Evolutionary conservation across 2,113 vertebrate genomes (phyloP).

Genomic region (Catharus minimus): DNA sequence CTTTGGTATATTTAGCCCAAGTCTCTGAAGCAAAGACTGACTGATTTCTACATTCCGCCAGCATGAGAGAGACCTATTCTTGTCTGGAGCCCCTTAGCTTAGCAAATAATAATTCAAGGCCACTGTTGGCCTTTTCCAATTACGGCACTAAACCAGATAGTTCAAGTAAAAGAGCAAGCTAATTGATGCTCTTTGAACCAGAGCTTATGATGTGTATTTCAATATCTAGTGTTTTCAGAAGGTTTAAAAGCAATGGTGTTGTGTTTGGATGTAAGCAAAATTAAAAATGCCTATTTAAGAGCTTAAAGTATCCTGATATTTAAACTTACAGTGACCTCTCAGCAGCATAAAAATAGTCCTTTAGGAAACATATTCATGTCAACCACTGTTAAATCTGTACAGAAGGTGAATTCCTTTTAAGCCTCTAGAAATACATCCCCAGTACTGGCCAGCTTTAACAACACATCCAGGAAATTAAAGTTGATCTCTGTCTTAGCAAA

Average conservation of each 20-base stretch:
- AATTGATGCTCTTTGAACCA: constrained; percentile 52
- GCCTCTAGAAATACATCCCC: constrained; percentile 13
- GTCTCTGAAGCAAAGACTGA: not conserved
- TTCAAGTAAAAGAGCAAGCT: constrained; percentile 34
- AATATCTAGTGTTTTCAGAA: not conserved
- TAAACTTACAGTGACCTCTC: constrained; percentile 42
- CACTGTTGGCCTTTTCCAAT: constrained; percentile 20
- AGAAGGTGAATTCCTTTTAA: constrained; percentile 31
- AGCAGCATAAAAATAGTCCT: constrained; percentile 29
- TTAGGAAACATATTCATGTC: constrained; percentile 29
- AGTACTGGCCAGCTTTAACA: not conserved
- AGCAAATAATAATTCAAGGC: constrained; percentile 36
- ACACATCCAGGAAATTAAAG: constrained; percentile 23
- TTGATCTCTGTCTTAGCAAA: constrained; percentile 25
- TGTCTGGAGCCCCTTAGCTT: constrained; percentile 22
- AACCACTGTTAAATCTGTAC: constrained; percentile 26
- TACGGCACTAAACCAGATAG: not conserved
- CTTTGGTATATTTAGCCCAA: not conserved
- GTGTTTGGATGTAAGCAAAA: constrained; percentile 20
- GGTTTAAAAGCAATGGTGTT: not conserved
- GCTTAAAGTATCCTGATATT: constrained; percentile 10
- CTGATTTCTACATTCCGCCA: not conserved
- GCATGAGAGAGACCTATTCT: not conserved
- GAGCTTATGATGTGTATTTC: constrained; percentile 14
- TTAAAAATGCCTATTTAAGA: not conserved